Evolutionary conservation across 2,888 invertebrate species (phyloP).

Genomic region (Dryadula phaetusa): DNA sequence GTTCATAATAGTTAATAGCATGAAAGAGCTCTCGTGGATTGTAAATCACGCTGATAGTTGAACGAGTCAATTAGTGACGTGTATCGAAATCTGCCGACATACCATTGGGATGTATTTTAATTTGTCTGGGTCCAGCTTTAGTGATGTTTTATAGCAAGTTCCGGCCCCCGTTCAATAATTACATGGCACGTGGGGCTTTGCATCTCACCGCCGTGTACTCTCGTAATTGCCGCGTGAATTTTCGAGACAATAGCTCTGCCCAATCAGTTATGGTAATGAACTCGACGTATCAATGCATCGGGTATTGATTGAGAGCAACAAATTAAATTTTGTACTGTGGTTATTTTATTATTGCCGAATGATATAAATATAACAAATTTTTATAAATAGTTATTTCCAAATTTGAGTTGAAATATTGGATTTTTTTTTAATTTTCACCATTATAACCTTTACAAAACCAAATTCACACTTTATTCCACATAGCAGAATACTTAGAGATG

Average conservation of each 20-base stretch:
- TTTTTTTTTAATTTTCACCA: too few relatives aligned
- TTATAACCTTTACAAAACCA: too few relatives aligned
- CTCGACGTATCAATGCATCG: constrained; percentile 58
- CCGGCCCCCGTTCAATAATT: constrained; percentile 63
- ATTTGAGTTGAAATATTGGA: too few relatives aligned
- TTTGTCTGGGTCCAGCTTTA: constrained; percentile 52
- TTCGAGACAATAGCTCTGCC: constrained; percentile 58
- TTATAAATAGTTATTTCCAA: background rate
- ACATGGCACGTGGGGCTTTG: constrained; percentile 51
- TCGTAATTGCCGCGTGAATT: constrained; percentile 58
- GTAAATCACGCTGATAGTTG: constrained; percentile 52
- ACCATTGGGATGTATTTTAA: constrained; percentile 59
- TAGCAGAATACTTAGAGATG: too few relatives aligned
- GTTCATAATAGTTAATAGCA: constrained; percentile 35
- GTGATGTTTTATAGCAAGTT: constrained; percentile 60
- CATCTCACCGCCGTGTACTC: constrained; percentile 44
- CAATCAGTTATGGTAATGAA: constrained; percentile 80
- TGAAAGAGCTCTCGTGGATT: constrained; percentile 40
- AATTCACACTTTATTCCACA: too few relatives aligned
- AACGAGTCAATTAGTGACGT: constrained; percentile 67
- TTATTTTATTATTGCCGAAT: constrained; percentile 15
- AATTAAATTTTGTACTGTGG: constrained; percentile 26
- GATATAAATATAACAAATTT: background rate
- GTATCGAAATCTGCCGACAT: constrained; percentile 64
- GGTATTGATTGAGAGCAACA: constrained; percentile 32